These are phyloP conservation scores for Helostoma temminkii DNA, from an alignment of 2,797 vertebrate genomes.

Conservation along the genomic window DNA sequence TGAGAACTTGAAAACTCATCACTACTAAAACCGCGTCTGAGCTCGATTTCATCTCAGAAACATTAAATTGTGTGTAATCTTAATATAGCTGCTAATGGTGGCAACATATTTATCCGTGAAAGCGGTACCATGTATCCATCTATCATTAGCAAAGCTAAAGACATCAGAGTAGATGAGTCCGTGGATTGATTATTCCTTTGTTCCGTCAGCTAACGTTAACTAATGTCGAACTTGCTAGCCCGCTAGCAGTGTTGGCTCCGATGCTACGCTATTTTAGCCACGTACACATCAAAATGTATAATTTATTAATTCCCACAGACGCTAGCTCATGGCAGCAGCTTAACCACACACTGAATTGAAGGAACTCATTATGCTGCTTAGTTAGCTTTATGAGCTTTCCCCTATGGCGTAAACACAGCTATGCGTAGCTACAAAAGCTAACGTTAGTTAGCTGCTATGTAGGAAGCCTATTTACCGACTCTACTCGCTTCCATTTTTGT, in stretches of 20 bases:
- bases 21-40: neutral
- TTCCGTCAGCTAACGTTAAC: conserved; percentile 80
- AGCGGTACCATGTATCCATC: neutral
- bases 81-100: neutral
- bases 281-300: neutral
- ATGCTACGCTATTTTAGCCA: neutral
- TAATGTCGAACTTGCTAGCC: conserved; percentile 72
- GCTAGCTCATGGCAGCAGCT: neutral
- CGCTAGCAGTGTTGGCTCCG: conserved; percentile 46
- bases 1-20: neutral
- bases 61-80: conserved; percentile 2
- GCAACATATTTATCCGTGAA: neutral
- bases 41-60: conserved; percentile 16
- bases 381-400: conserved; percentile 48
- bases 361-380: conserved; percentile 32
- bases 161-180: conserved; percentile 54
- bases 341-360: conserved; percentile 19
- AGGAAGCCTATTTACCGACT: conserved; percentile 26
- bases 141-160: conserved; percentile 25
- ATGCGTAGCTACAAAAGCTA: conserved; percentile 64
- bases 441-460: conserved; percentile 55
- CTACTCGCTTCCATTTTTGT: neutral
- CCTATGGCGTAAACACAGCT: conserved; percentile 73
- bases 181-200: conserved; percentile 82
- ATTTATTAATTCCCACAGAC: neutral